Evolutionary conservation across 2,888 invertebrate genomes (phyloP).

Genomic region (Mesochorus sp.): DNA sequence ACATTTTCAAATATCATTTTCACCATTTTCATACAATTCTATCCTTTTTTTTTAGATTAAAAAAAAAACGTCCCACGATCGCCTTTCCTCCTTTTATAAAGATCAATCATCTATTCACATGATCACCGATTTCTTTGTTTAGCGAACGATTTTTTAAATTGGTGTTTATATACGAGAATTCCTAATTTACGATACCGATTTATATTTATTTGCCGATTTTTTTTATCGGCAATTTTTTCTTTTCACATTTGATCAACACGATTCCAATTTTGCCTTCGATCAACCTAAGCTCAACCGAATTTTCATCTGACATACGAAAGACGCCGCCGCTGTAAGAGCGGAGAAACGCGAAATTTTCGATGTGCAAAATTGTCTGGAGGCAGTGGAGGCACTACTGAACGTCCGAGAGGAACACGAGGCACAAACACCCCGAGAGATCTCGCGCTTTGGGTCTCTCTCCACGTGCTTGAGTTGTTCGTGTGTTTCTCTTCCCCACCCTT

Average conservation of each 20-base stretch:
- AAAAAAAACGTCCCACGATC: neutral
- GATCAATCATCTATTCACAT: slow-evolving; percentile 40
- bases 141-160: neutral
- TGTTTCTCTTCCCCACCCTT: slow-evolving; percentile 72
- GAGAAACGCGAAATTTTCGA: slow-evolving; percentile 51
- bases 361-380: slow-evolving; percentile 73
- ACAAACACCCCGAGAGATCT: slow-evolving; percentile 69
- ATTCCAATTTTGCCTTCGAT: neutral
- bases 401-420: slow-evolving; percentile 64
- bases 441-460: slow-evolving; percentile 67
- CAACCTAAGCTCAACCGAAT: neutral
- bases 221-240: neutral
- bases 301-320: neutral
- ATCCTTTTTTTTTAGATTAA: neutral
- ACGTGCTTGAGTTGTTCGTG: slow-evolving; percentile 77
- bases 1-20: slow-evolving; percentile 31
- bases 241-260: neutral
- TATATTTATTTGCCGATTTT: neutral
- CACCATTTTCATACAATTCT: slow-evolving; percentile 4
- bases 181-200: too few species aligned
- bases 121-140: slow-evolving; percentile 25
- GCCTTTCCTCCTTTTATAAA: neutral
- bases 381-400: slow-evolving; percentile 77
- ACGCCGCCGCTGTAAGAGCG: neutral
- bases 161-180: too few species aligned